Evolutionary conservation across 2,888 invertebrate species (phyloP).

Genomic region (Drepanosiphum platanoidis): DNA sequence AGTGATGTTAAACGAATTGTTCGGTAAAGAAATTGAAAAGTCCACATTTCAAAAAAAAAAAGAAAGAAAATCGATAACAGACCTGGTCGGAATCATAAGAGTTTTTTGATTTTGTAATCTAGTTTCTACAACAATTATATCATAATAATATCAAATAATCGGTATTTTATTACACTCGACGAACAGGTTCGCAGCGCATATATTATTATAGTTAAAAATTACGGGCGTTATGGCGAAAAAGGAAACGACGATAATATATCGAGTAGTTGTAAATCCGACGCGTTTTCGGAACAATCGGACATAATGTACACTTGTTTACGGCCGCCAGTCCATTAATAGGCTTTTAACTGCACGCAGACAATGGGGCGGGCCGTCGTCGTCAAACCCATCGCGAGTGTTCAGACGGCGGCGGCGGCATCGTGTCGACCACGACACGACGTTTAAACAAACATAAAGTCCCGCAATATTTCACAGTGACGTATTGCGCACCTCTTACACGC

Average conservation of each 20-base stretch:
- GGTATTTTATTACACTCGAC: too few relatives aligned
- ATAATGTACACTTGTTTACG: conserved; percentile 1
- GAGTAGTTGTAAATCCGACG: background rate
- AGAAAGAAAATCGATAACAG: too few relatives aligned
- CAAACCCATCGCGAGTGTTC: background rate
- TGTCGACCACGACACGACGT: background rate
- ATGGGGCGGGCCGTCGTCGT: conserved; percentile 11
- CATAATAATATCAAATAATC: too few relatives aligned
- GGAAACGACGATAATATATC: background rate
- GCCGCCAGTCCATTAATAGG: conserved; percentile 17
- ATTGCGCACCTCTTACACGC: background rate
- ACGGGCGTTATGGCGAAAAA: background rate
- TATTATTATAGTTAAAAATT: too few relatives aligned
- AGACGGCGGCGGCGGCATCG: background rate
- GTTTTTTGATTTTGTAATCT: too few relatives aligned
- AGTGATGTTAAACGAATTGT: too few relatives aligned
- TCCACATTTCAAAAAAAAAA: too few relatives aligned
- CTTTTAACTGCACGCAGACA: conserved; percentile 31
- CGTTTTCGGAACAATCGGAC: conserved; percentile 4
- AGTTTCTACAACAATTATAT: too few relatives aligned
- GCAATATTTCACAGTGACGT: conserved; percentile 2
- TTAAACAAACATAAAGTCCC: background rate
- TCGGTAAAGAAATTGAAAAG: too few relatives aligned
- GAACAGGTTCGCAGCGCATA: too few relatives aligned
- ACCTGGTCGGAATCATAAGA: too few relatives aligned